Evolutionary conservation across 2,113 vertebrate species (phyloP).

Genomic region (Panurus biarmicus): DNA sequence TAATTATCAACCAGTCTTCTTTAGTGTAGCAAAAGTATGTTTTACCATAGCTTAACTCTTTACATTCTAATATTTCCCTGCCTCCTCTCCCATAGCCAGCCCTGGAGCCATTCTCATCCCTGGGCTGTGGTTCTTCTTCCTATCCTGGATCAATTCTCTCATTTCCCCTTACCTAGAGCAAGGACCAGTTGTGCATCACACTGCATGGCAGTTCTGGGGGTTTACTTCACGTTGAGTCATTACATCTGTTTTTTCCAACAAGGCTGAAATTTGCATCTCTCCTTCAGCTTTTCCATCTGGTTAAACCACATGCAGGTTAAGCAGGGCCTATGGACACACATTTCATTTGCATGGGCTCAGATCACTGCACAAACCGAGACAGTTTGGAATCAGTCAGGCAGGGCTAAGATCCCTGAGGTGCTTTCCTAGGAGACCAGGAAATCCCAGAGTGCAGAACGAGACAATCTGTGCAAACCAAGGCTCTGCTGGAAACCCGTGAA

Average conservation of each 20-base stretch:
- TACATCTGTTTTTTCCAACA: background rate
- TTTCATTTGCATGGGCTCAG: background rate
- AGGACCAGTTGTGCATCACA: background rate
- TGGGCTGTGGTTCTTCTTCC: background rate
- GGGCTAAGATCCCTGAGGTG: background rate
- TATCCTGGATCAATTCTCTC: background rate
- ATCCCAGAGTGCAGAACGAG: background rate
- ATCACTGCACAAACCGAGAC: background rate
- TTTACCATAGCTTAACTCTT: conserved; percentile 84
- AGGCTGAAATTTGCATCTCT: background rate
- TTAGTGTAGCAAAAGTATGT: conserved; percentile 82
- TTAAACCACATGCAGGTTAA: background rate
- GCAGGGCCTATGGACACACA: background rate
- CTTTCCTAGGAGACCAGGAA: background rate
- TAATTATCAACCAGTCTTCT: conserved; percentile 96
- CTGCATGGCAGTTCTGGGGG: background rate
- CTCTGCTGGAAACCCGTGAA: background rate
- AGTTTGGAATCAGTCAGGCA: background rate
- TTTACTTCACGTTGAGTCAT: background rate
- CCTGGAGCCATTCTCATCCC: background rate
- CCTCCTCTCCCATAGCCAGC: background rate
- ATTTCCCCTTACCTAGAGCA: background rate
- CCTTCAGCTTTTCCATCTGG: background rate
- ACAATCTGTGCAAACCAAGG: background rate
- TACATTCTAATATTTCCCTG: conserved; percentile 62